These are phyloP conservation scores for Xanthorhoe spadicearia DNA, from an alignment of 2,888 invertebrate genomes.

Conservation along the genomic window DNA sequence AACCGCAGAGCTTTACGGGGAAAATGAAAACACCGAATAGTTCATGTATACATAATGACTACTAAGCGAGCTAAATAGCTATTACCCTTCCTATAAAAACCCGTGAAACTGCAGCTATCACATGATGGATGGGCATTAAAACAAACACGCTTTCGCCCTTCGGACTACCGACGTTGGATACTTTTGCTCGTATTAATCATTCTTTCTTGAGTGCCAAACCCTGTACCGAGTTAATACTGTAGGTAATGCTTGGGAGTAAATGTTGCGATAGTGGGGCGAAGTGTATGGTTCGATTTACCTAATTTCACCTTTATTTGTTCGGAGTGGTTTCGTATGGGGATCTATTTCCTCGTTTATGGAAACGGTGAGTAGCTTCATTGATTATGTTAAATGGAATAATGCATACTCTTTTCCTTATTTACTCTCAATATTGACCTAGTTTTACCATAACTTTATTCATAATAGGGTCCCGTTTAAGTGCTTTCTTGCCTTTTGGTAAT, in stretches of 20 bases:
- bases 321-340: conserved; percentile 29
- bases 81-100: conserved; percentile 6
- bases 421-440: not conserved
- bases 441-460: not conserved
- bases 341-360: conserved; percentile 12
- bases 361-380: not conserved
- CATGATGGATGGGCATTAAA: conserved; percentile 60
- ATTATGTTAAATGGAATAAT: not conserved
- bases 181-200: conserved; percentile 70
- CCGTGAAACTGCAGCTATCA: conserved; percentile 33
- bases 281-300: conserved; percentile 30
- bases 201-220: conserved; percentile 74
- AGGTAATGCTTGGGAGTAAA: conserved; percentile 29
- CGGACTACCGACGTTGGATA: conserved; percentile 42
- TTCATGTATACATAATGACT: not conserved
- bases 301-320: conserved; percentile 33
- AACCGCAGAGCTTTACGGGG: not conserved
- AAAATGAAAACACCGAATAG: not conserved
- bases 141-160: conserved; percentile 59
- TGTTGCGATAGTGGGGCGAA: conserved; percentile 27
- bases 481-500: too few relatives aligned
- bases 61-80: conserved; percentile 2
- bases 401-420: not conserved
- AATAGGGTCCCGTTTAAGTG: not conserved
- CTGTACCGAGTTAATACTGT: conserved; percentile 57